phyloP scores from a whole-genome alignment of 2,797 vertebrate species.

The Myotis pilosus region DNA sequence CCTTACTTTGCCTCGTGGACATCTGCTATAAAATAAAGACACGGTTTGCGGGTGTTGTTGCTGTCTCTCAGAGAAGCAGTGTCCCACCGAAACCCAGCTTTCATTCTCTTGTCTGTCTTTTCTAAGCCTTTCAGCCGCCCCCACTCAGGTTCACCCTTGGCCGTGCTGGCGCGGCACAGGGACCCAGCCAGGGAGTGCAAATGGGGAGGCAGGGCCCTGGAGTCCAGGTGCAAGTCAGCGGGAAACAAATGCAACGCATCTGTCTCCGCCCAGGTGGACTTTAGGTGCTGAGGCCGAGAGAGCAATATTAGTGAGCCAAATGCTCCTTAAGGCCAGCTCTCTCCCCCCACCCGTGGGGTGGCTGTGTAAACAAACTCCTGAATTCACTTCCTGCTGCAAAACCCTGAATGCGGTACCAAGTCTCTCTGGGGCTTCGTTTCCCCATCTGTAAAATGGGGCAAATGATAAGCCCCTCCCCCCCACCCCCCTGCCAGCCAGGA shows the following conservation, averaged over 20 bases:
- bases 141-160: too few species aligned
- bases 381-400: not conserved
- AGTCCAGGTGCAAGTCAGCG: not conserved
- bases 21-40: too few species aligned
- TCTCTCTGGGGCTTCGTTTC: not conserved
- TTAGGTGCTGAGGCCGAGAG: too few species aligned
- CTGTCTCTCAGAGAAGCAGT: too few species aligned
- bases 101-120: too few species aligned
- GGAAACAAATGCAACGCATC: accelerated
- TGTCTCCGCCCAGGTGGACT: not conserved
- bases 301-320: not conserved
- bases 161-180: too few species aligned
- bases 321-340: not conserved
- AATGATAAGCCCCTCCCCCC: not conserved
- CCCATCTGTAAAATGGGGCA: not conserved
- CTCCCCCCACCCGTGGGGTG: too few species aligned
- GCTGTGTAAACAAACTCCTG: not conserved
- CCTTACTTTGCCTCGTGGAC: too few species aligned
- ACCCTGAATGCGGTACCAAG: not conserved
- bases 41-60: too few species aligned
- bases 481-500: not conserved
- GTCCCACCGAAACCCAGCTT: too few species aligned
- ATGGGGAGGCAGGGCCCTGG: accelerated
- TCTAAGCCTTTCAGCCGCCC: too few species aligned
- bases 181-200: too few species aligned